Conservation (phyloP, 2,113 vertebrate species). For the Ailuropoda melanoleuca region DNA sequence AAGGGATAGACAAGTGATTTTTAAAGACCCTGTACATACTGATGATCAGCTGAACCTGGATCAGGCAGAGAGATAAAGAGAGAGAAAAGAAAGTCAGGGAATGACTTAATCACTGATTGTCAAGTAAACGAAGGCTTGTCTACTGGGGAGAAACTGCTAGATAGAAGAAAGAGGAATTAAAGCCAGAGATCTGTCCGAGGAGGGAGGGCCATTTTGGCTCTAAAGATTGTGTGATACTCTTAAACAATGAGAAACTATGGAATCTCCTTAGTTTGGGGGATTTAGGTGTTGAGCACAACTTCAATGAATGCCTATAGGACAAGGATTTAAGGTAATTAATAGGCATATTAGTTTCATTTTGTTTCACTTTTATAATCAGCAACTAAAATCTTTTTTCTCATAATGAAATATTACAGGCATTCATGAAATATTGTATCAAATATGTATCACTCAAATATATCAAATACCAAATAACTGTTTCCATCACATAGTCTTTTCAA, state of each 20-base stretch:
- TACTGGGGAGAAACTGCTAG: not conserved
- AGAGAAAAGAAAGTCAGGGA: not conserved
- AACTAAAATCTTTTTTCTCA: not conserved
- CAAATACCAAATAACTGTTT: not conserved
- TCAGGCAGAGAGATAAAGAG: not conserved
- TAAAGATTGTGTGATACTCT: not conserved
- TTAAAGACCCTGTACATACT: not conserved
- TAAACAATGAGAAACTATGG: not conserved
- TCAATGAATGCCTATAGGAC: not conserved
- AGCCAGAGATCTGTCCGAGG: not conserved
- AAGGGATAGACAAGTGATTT: not conserved
- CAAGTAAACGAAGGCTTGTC: not conserved
- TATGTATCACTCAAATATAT: not conserved
- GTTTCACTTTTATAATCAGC: constrained; percentile 30
- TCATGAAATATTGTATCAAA: not conserved
- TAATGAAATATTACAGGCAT: not conserved
- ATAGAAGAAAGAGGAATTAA: constrained; percentile 6
- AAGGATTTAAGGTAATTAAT: constrained; percentile 10
- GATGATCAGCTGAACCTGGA: not conserved
- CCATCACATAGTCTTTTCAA: not conserved
- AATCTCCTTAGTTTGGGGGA: not conserved
- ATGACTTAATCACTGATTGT: not conserved
- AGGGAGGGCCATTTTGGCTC: not conserved
- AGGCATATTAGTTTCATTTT: not conserved
- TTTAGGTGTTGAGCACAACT: not conserved